These are phyloP conservation scores for Paradoxurus hermaphroditus DNA, from an alignment of 2,113 vertebrate species.

Conservation along the genomic window DNA sequence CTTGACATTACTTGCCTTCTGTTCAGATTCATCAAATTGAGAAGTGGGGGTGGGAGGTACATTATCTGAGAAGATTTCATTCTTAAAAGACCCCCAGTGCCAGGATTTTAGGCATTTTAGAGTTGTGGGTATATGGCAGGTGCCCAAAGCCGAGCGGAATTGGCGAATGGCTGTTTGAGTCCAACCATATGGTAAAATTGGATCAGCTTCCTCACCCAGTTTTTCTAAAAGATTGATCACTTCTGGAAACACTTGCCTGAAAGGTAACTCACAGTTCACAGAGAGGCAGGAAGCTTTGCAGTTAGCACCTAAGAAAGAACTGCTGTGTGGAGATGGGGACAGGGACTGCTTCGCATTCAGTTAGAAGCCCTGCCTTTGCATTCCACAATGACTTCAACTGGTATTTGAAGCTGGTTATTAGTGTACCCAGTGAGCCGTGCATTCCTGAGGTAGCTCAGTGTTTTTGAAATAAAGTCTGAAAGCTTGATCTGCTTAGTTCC, in stretches of 20 bases:
- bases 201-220: not conserved
- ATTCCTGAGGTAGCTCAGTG: conserved; percentile 56
- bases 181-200: not conserved
- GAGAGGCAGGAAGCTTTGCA: not conserved
- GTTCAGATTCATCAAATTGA: not conserved
- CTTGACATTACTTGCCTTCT: not conserved
- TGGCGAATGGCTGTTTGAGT: not conserved
- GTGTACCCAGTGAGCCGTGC: conserved; percentile 73
- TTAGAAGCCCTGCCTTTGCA: conserved; percentile 59
- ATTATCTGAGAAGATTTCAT: not conserved
- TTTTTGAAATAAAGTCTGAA: conserved; percentile 74
- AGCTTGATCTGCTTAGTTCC: conserved; percentile 77
- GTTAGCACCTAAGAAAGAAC: not conserved
- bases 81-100: not conserved
- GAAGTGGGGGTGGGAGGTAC: not conserved
- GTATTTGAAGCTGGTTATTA: conserved; percentile 75
- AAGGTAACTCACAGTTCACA: not conserved
- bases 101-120: not conserved
- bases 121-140: not conserved
- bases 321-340: not conserved
- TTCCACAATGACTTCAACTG: conserved; percentile 54
- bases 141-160: not conserved
- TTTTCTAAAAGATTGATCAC: not conserved
- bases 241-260: not conserved
- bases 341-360: conserved; percentile 67